A percentile compares a stretch with the other conserved stretches of the same genome.
phyloP scores from a whole-genome alignment of 1,140 invertebrate species.

The Cydia splendana region DNA sequence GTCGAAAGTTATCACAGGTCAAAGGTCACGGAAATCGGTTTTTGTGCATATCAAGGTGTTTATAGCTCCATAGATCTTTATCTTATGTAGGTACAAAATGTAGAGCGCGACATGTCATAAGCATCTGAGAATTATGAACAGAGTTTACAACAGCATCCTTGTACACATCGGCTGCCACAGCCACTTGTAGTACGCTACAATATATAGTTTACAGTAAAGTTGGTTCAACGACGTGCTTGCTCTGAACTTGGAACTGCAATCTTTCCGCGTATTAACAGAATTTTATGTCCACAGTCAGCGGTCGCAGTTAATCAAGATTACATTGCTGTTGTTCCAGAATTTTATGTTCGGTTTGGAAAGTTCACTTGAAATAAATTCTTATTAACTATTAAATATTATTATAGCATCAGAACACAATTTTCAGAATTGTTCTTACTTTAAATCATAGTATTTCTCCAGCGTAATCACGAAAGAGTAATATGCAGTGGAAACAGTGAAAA shows the following conservation, averaged over 20 bases:
- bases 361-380: background rate
- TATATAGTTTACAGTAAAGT: background rate
- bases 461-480: no score
- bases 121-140: background rate
- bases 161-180: constrained; percentile 6
- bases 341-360: background rate
- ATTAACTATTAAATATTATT: no score
- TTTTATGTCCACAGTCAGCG: background rate
- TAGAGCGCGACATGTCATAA: background rate
- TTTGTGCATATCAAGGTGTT: no score
- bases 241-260: background rate
- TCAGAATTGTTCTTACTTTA: no score
- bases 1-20: no score
- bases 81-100: no score
- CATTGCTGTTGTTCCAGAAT: background rate
- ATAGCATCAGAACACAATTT: no score
- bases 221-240: background rate
- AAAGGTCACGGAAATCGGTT: no score
- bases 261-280: background rate
- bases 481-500: no score
- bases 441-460: no score
- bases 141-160: background rate
- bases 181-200: background rate
- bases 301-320: background rate
- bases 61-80: no score